Conservation (phyloP, 1,140 invertebrate species). For the Eurosta solidaginis region DNA sequence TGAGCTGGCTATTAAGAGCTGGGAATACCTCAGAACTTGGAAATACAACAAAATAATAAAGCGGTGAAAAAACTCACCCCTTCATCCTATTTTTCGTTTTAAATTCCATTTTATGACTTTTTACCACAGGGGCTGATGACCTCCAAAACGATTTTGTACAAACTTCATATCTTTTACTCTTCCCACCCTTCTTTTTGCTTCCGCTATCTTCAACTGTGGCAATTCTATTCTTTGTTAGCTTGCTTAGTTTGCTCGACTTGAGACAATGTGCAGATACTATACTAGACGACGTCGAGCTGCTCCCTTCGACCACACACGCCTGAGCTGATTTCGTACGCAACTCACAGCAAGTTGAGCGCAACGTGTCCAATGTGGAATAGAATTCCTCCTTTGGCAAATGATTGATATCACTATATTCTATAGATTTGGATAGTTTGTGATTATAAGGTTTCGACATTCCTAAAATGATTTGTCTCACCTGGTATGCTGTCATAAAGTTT, state of each 20-base stretch:
- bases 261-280: conserved; percentile 30
- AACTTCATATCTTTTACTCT: not conserved
- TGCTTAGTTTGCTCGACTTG: conserved; percentile 34
- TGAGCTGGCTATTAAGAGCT: too few species aligned
- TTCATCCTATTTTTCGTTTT: not conserved
- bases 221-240: conserved; percentile 34
- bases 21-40: too few species aligned
- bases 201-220: conserved; percentile 40
- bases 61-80: not conserved
- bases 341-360: conserved; percentile 50
- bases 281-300: conserved; percentile 36
- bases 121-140: not conserved
- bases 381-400: conserved; percentile 55
- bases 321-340: conserved; percentile 39
- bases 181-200: conserved; percentile 22
- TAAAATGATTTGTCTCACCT: conserved; percentile 39
- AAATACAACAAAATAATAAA: too few species aligned
- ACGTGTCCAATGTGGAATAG: conserved; percentile 48
- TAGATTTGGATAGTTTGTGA: not conserved
- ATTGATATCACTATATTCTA: conserved; percentile 56
- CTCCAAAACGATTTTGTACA: not conserved
- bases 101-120: not conserved
- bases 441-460: not conserved
- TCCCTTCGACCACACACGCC: conserved; percentile 3
- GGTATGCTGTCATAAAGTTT: conserved; percentile 59